Conservation (phyloP, 2,797 vertebrate species). For the Hoplostethus mediterraneus region DNA sequence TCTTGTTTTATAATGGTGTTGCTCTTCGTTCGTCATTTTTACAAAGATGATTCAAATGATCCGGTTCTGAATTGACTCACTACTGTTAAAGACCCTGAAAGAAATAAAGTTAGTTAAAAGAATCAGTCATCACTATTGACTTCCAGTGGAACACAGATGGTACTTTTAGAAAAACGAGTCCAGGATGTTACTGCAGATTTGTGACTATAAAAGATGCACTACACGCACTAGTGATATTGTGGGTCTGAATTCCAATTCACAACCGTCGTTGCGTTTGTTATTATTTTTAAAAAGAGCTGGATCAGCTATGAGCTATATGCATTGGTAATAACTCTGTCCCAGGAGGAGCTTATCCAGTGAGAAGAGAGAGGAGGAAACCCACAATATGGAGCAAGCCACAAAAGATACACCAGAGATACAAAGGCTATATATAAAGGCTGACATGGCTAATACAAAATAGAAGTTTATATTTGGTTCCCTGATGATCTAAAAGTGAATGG, state of each 20-base stretch:
- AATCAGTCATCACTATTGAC: too few species aligned
- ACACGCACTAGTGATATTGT: neutral
- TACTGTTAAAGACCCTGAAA: too few species aligned
- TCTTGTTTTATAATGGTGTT: too few species aligned
- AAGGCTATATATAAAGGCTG: constrained; percentile 10
- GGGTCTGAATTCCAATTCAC: neutral
- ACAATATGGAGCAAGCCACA: neutral
- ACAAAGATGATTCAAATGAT: too few species aligned
- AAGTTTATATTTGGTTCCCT: constrained; percentile 11
- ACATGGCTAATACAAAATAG: constrained; percentile 17
- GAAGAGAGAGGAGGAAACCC: neutral
- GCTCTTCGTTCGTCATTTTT: too few species aligned
- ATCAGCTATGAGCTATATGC: constrained; percentile 9
- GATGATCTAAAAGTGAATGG: constrained; percentile 14
- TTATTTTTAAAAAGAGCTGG: constrained; percentile 9
- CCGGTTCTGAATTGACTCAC: too few species aligned
- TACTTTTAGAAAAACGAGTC: too few species aligned
- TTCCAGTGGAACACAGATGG: too few species aligned
- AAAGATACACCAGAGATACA: neutral
- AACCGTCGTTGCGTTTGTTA: neutral
- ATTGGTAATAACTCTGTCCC: constrained; percentile 5
- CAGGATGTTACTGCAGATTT: too few species aligned
- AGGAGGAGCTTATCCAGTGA: too few species aligned
- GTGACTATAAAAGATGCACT: neutral
- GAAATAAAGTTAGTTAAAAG: too few species aligned